A percentile compares a stretch with the other conserved stretches of the same genome.
phyloP scores from a whole-genome alignment of 1,140 invertebrate species.

The Drosophila sturtevanti region DNA sequence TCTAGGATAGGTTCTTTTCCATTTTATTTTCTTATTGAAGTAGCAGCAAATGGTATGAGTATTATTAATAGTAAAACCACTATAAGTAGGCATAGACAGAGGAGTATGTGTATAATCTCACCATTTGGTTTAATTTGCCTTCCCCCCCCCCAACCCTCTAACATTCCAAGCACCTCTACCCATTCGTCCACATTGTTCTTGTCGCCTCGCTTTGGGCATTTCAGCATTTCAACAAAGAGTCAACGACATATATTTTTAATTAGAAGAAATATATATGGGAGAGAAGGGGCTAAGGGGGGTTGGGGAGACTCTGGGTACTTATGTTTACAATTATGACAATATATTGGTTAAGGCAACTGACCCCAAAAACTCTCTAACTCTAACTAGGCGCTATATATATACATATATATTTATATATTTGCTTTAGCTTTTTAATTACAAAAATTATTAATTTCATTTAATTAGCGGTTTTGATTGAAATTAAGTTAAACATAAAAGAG shows the following conservation, averaged over 20 bases:
- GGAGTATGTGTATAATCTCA: background rate
- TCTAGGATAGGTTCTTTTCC: background rate
- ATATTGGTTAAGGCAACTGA: conserved; percentile 38
- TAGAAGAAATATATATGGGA: conserved; percentile 22
- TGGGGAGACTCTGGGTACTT: conserved; percentile 9
- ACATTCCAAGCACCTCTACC: no score
- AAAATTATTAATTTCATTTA: conserved; percentile 18
- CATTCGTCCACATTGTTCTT: background rate
- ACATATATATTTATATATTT: background rate
- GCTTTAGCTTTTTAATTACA: background rate
- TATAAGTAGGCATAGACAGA: background rate
- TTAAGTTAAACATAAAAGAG: conserved; percentile 46
- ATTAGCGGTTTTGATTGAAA: conserved; percentile 30
- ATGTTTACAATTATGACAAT: conserved; percentile 56
- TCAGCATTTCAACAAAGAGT: conserved; percentile 32
- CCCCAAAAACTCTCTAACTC: conserved; percentile 5
- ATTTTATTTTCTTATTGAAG: background rate
- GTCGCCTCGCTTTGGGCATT: background rate
- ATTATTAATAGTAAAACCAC: no score
- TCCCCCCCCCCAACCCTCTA: background rate
- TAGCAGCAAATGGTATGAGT: background rate
- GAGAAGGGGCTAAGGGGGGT: no score
- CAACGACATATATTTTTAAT: conserved; percentile 57
- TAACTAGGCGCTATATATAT: background rate
- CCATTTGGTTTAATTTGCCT: background rate